phyloP scores from a whole-genome alignment of 2,113 vertebrate species.

The Nothocercus julius region DNA sequence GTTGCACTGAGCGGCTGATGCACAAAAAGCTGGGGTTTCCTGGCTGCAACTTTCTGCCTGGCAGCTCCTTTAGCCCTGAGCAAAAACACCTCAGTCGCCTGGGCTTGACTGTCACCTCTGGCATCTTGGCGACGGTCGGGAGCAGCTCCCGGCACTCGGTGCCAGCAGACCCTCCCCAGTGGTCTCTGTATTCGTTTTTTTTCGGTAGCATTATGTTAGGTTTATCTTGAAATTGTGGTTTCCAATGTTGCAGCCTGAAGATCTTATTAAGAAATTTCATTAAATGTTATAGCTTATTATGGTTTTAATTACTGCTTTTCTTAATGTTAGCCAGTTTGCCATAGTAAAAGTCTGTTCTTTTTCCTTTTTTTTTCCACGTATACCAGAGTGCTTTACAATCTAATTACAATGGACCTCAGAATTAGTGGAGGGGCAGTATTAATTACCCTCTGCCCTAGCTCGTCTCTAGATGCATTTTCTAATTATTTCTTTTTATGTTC shows the following conservation, averaged over 20 bases:
- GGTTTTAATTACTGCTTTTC: slow-evolving; percentile 30
- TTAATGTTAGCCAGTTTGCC: background rate
- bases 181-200: background rate
- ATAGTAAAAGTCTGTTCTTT: background rate
- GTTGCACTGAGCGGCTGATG: slow-evolving; percentile 52
- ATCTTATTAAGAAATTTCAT: background rate
- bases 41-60: background rate
- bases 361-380: background rate
- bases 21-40: slow-evolving; percentile 1
- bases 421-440: slow-evolving; percentile 2
- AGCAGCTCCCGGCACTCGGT: background rate
- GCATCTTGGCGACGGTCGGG: accelerated
- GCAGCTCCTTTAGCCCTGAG: background rate
- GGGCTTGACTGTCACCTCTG: background rate
- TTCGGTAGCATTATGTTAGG: background rate
- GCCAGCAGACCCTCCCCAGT: background rate
- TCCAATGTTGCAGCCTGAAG: background rate
- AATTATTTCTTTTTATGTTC: slow-evolving; percentile 12
- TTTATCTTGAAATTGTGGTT: background rate
- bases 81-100: background rate
- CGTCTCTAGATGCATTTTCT: background rate
- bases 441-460: slow-evolving; percentile 31
- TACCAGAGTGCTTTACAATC: slow-evolving; percentile 6
- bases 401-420: slow-evolving; percentile 33
- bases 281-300: slow-evolving; percentile 7